Evolutionary conservation across 2,888 invertebrate species (phyloP).

Genomic region (Cenopis cana): DNA sequence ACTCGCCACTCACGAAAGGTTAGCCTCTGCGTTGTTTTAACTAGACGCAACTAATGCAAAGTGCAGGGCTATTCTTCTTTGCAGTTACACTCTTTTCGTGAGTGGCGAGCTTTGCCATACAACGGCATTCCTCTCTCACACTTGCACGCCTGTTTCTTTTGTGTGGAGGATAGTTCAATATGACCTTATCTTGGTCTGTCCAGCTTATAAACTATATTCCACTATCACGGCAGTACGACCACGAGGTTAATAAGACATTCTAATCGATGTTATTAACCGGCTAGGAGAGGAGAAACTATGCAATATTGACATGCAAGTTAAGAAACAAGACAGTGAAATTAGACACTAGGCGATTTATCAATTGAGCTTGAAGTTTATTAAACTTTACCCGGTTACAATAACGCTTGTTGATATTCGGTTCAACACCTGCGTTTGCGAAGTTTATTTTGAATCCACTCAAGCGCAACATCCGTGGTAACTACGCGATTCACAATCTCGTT

Average conservation of each 20-base stretch:
- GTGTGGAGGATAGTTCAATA: no score
- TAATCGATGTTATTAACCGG: not conserved
- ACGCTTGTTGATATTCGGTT: not conserved
- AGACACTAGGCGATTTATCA: not conserved
- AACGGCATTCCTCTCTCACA: no score
- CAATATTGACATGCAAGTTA: not conserved
- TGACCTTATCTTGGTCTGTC: no score
- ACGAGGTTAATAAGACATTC: not conserved
- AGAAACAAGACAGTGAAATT: not conserved
- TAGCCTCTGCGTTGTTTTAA: no score
- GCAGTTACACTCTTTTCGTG: no score
- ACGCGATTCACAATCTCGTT: not conserved
- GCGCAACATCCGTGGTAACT: not conserved
- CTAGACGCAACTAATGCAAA: no score
- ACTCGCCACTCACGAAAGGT: no score
- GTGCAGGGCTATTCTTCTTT: no score
- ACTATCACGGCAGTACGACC: no score
- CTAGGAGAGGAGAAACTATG: not conserved
- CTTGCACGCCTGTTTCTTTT: no score
- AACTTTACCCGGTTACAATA: slow-evolving; percentile 1
- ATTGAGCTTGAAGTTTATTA: not conserved
- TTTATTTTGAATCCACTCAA: not conserved
- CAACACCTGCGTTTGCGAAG: not conserved
- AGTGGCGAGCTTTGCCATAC: no score
- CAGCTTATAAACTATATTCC: no score